phyloP scores from a whole-genome alignment of 2,113 vertebrate species.

The Gnathochromis pfefferi region DNA sequence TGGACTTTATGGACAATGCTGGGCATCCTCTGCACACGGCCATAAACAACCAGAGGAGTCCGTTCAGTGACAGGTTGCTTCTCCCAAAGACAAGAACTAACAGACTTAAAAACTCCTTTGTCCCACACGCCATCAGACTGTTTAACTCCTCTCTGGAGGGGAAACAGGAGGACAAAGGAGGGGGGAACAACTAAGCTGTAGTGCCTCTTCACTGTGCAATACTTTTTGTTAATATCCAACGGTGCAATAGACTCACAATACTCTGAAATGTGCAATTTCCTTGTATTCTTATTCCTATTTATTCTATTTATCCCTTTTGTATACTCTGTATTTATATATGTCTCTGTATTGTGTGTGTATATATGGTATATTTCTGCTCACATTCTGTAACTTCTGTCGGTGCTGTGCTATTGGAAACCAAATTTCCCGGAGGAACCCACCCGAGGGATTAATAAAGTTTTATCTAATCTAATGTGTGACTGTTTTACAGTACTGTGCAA shows the following conservation, averaged over 20 bases:
- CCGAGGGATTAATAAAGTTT: not conserved
- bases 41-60: not conserved
- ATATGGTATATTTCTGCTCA: not conserved
- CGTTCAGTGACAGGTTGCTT: not conserved
- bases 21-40: accelerated
- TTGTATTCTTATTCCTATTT: not conserved
- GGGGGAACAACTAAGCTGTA: too few species aligned
- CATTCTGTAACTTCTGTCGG: not conserved
- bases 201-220: too few species aligned
- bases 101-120: not conserved
- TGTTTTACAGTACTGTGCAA: not conserved
- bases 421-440: not conserved
- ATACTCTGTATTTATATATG: not conserved
- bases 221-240: too few species aligned
- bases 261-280: not conserved
- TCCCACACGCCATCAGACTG: accelerated
- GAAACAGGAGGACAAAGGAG: too few species aligned
- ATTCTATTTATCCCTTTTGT: not conserved
- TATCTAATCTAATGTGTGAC: not conserved
- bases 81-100: not conserved
- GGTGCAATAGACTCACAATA: not conserved
- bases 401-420: not conserved
- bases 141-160: too few species aligned
- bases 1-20: not conserved
- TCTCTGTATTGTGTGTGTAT: not conserved